These are phyloP conservation scores for Tangara arthus DNA, from an alignment of 2,797 vertebrate species.

Conservation along the genomic window DNA sequence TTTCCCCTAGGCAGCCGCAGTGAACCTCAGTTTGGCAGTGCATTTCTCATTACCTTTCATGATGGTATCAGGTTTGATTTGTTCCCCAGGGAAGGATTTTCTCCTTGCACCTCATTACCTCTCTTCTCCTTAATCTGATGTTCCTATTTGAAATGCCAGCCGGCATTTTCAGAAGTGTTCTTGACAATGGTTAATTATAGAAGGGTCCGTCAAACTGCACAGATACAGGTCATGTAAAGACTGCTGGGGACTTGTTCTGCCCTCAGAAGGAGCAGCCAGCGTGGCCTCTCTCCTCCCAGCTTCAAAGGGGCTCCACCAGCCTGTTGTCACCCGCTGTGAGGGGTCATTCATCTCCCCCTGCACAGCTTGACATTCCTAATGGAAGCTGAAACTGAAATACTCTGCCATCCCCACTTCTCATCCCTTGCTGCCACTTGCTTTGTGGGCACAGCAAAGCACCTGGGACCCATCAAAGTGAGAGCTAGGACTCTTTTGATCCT, in stretches of 20 bases:
- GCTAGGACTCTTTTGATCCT: not conserved
- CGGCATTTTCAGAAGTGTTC: conserved; percentile 12
- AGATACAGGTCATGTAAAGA: not conserved
- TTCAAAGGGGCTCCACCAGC: not conserved
- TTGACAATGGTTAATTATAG: conserved; percentile 58
- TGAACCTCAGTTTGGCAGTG: not conserved
- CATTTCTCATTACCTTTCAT: conserved; percentile 51
- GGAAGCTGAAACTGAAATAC: not conserved
- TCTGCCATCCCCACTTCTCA: not conserved
- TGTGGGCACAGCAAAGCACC: not conserved
- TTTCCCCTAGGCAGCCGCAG: conserved; percentile 5
- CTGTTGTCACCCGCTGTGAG: fast-evolving
- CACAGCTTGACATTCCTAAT: not conserved
- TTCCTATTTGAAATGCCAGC: conserved; percentile 35
- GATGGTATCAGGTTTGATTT: conserved; percentile 57
- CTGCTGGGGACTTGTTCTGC: not conserved
- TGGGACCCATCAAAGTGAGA: not conserved
- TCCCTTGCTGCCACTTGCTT: not conserved
- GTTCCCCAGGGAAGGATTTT: conserved; percentile 55
- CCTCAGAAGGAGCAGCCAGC: not conserved
- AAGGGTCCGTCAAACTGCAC: conserved; percentile 4
- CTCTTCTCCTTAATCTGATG: conserved; percentile 46
- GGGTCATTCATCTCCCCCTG: not conserved
- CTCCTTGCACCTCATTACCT: conserved; percentile 64
- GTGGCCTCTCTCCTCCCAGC: not conserved